Evolutionary conservation across 2,888 invertebrate species (phyloP).

Genomic region (Syrphus vitripennis): DNA sequence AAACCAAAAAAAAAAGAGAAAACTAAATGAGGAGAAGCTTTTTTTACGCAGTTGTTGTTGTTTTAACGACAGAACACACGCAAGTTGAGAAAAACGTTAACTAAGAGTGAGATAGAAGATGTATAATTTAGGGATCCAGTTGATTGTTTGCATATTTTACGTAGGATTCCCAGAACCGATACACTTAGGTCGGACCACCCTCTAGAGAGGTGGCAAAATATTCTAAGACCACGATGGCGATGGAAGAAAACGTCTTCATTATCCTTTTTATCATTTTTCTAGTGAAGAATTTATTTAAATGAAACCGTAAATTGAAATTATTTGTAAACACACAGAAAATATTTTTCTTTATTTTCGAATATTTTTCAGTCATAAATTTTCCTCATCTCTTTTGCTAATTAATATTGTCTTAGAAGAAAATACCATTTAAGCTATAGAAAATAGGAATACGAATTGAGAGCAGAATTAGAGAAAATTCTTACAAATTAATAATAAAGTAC

Average conservation of each 20-base stretch:
- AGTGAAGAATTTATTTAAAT: background rate
- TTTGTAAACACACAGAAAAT: slow-evolving; percentile 9
- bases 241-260: slow-evolving; percentile 42
- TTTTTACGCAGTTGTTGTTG: slow-evolving; percentile 25
- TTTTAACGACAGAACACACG: slow-evolving; percentile 12
- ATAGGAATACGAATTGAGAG: background rate
- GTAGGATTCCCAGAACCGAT: slow-evolving; percentile 6
- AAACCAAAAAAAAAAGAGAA: background rate
- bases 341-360: background rate
- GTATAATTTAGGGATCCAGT: slow-evolving; percentile 45
- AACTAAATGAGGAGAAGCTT: slow-evolving; percentile 30
- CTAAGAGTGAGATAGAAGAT: background rate
- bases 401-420: background rate
- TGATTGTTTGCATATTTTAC: slow-evolving; percentile 54
- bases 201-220: background rate
- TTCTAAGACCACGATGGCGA: slow-evolving; percentile 19
- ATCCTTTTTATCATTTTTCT: slow-evolving; percentile 37
- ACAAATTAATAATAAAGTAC: background rate
- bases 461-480: background rate
- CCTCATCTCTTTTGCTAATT: background rate
- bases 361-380: background rate
- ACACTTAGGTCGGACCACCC: background rate
- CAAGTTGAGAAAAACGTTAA: background rate
- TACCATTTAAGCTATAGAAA: background rate
- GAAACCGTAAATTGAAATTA: slow-evolving; percentile 13